Conservation (phyloP, 30 jellyfish, hydroid and myxozoan genomes). For the Pseudorhiza aurosa region DNA sequence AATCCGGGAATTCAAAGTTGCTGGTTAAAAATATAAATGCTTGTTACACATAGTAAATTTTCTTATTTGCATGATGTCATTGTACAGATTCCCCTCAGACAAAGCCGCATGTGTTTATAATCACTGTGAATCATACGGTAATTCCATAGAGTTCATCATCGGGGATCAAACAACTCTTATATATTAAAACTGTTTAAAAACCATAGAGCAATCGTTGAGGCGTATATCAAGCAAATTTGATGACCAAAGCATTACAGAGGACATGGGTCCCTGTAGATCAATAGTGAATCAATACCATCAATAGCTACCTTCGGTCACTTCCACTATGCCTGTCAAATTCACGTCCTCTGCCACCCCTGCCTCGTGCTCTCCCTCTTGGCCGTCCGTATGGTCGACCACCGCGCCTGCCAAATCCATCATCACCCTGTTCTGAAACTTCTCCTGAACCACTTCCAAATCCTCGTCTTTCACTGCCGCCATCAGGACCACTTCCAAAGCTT, state of each 20-base stretch:
- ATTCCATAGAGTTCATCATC: conserved; percentile 40
- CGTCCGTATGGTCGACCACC: conserved; percentile 77
- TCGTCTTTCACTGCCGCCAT: conserved; percentile 65
- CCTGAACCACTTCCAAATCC: conserved; percentile 57
- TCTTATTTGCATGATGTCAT: too few species aligned
- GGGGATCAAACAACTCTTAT: background rate
- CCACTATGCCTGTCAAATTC: conserved; percentile 99
- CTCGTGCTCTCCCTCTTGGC: conserved; percentile 91
- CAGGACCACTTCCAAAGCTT: conserved; percentile 62
- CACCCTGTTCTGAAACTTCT: conserved; percentile 36
- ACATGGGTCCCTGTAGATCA: too few species aligned
- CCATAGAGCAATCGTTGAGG: too few species aligned
- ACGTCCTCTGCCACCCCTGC: conserved; percentile 93
- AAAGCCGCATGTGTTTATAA: conserved; percentile 14
- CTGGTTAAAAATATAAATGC: too few species aligned
- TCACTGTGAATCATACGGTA: conserved; percentile 34
- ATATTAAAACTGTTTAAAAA: too few species aligned
- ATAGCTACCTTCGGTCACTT: conserved; percentile 87
- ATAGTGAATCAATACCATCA: too few species aligned
- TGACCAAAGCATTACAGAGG: too few species aligned
- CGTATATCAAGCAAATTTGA: too few species aligned
- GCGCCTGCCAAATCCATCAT: conserved; percentile 53
- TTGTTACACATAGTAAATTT: too few species aligned
- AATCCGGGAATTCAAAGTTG: too few species aligned
- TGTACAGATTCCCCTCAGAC: conserved; percentile 48